Conservation (phyloP, 2,113 vertebrate species). For the Phycodurus eques region DNA sequence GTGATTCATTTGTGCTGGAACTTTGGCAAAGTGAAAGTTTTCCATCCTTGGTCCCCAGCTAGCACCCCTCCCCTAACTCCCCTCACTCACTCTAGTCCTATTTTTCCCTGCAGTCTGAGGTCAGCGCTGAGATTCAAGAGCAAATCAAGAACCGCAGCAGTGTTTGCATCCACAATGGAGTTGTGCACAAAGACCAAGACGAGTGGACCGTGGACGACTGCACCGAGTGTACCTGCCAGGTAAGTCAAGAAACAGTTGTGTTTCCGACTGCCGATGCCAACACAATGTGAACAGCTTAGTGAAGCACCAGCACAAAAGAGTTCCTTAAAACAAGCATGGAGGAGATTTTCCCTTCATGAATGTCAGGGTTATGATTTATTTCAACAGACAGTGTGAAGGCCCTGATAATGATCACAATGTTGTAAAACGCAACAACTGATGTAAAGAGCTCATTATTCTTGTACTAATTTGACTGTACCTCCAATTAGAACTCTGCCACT, state of each 20-base stretch:
- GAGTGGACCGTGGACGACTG: slow-evolving; percentile 96
- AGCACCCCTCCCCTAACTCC: slow-evolving; percentile 11
- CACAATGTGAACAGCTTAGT: background rate
- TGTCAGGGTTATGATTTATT: slow-evolving; percentile 25
- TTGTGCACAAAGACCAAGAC: slow-evolving; percentile 81
- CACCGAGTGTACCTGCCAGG: slow-evolving; percentile 96
- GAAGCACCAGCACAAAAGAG: slow-evolving; percentile 16
- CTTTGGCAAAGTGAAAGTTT: slow-evolving; percentile 64
- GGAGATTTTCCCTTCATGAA: slow-evolving; percentile 10
- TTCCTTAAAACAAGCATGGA: slow-evolving; percentile 27
- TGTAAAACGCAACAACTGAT: slow-evolving; percentile 43
- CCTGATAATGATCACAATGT: slow-evolving; percentile 35
- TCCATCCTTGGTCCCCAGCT: slow-evolving; percentile 51
- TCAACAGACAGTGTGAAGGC: slow-evolving; percentile 30
- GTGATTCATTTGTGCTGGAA: slow-evolving; percentile 67
- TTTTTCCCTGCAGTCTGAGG: slow-evolving; percentile 71
- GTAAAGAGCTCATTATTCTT: slow-evolving; percentile 25
- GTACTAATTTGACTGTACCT: slow-evolving; percentile 38
- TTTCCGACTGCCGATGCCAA: slow-evolving; percentile 19
- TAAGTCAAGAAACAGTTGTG: slow-evolving; percentile 50
- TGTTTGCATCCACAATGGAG: slow-evolving; percentile 85
- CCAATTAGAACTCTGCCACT: slow-evolving; percentile 87
- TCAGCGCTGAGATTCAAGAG: slow-evolving; percentile 72
- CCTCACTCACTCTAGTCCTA: slow-evolving; percentile 9
- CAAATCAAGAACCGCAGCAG: slow-evolving; percentile 72